phyloP scores from a whole-genome alignment of 92 coral and sea anemone genomes.

The Ricordea florida region DNA sequence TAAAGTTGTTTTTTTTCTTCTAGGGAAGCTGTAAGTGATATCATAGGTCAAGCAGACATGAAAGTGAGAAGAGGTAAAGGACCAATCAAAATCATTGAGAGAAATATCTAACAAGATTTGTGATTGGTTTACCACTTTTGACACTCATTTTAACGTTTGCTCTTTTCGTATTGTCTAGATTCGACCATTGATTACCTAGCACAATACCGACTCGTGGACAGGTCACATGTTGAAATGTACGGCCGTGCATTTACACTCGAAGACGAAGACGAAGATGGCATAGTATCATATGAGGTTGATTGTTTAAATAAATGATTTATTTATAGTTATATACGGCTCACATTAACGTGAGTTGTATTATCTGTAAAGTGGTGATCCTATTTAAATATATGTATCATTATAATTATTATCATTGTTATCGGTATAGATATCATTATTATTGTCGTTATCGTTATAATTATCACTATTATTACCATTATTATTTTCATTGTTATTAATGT shows the following conservation, averaged over 20 bases:
- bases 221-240: conserved; percentile 75
- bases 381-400: too few relatives aligned
- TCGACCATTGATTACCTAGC: conserved; percentile 84
- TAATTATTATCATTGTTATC: too few relatives aligned
- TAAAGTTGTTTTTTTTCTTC: not conserved
- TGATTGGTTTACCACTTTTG: not conserved
- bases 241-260: conserved; percentile 86
- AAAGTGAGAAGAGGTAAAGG: conserved; percentile 70
- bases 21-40: conserved; percentile 72
- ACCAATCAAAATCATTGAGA: too few relatives aligned
- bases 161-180: conserved; percentile 16
- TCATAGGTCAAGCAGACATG: conserved; percentile 79
- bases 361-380: not conserved
- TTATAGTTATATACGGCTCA: too few relatives aligned
- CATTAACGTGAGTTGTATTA: too few relatives aligned
- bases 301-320: not conserved
- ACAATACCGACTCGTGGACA: conserved; percentile 85
- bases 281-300: conserved; percentile 72
- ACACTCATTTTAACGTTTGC: not conserved
- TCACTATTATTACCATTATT: too few relatives aligned
- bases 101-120: too few relatives aligned
- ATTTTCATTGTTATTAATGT: too few relatives aligned
- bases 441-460: too few relatives aligned
- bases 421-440: too few relatives aligned
- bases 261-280: conserved; percentile 80